phyloP scores from a whole-genome alignment of 2,888 invertebrate genomes.

The Nematopogon swammerdamellus region DNA sequence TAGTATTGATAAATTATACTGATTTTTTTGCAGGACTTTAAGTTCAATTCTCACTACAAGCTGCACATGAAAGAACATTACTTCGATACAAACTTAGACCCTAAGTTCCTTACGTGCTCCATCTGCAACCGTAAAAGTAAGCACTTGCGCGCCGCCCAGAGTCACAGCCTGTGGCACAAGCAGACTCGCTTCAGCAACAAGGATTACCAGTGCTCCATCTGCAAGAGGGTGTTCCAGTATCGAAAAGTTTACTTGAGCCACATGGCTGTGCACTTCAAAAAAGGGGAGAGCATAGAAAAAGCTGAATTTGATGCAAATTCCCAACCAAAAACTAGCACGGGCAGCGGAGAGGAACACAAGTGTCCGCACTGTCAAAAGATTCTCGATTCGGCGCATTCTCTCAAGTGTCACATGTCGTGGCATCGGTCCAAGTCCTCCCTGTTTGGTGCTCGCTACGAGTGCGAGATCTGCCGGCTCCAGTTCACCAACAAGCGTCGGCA shows the following conservation, averaged over 20 bases:
- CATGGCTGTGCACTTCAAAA: constrained; percentile 46
- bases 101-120: constrained; percentile 34
- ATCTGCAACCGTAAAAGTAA: constrained; percentile 45
- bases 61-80: constrained; percentile 46
- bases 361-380: constrained; percentile 45
- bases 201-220: constrained; percentile 48
- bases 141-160: constrained; percentile 37
- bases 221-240: constrained; percentile 41
- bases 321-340: not conserved
- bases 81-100: constrained; percentile 35
- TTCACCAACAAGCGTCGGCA: constrained; percentile 47
- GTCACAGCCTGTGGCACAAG: constrained; percentile 47
- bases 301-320: constrained; percentile 22
- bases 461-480: constrained; percentile 38
- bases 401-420: constrained; percentile 43
- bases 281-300: constrained; percentile 37
- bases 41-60: constrained; percentile 41
- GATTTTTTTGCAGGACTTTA: constrained; percentile 35
- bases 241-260: constrained; percentile 43
- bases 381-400: constrained; percentile 37
- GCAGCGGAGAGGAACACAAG: constrained; percentile 29
- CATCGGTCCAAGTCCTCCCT: constrained; percentile 41
- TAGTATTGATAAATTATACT: too few relatives aligned
- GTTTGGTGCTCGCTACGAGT: constrained; percentile 41
- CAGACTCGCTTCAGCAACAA: constrained; percentile 45